These are phyloP conservation scores for Dallia pectoralis DNA, from an alignment of 2,797 vertebrate species.

Conservation along the genomic window DNA sequence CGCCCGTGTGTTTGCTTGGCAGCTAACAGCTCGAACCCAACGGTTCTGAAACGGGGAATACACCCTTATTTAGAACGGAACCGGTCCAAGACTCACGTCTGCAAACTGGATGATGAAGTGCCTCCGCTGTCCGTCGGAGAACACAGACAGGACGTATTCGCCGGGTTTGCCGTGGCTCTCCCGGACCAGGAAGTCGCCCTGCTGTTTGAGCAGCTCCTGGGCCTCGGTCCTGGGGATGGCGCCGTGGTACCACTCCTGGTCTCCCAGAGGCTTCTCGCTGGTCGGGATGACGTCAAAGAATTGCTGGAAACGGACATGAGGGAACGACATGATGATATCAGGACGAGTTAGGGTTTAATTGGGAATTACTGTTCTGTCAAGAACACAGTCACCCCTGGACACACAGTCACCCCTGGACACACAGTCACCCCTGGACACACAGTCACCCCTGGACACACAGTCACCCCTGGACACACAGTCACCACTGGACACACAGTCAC, in stretches of 20 bases:
- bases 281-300: constrained; percentile 87
- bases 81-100: constrained; percentile 79
- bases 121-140: constrained; percentile 89
- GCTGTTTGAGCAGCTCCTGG: constrained; percentile 90
- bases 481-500: not conserved
- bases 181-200: constrained; percentile 96
- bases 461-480: not conserved
- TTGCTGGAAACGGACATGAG: constrained; percentile 60
- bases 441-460: not conserved
- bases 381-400: not conserved
- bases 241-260: constrained; percentile 97
- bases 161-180: constrained; percentile 97
- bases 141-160: constrained; percentile 98
- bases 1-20: not conserved
- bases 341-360: not conserved
- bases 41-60: not conserved
- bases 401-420: not conserved
- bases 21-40: not conserved
- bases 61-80: not conserved
- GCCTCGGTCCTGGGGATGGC: constrained; percentile 95
- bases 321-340: not conserved
- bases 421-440: not conserved
- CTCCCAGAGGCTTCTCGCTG: constrained; percentile 86
- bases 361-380: not conserved
- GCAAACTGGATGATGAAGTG: constrained; percentile 98